These are phyloP conservation scores for Rhinoraja longicauda DNA, from an alignment of 2,797 vertebrate species.

Conservation along the genomic window DNA sequence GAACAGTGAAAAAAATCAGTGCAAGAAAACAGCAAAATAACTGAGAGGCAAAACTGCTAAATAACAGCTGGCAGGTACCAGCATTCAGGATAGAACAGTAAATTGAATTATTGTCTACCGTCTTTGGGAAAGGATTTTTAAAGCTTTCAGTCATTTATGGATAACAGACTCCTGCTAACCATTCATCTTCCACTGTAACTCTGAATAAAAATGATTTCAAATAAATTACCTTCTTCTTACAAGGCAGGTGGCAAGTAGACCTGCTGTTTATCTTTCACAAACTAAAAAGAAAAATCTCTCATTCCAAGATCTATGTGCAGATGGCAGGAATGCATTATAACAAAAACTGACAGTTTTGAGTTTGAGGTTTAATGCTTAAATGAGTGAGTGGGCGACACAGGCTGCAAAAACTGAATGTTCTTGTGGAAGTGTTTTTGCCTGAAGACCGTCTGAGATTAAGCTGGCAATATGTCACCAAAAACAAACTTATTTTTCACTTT, in stretches of 20 bases:
- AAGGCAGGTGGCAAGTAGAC: constrained; percentile 34
- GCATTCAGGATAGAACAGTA: constrained; percentile 33
- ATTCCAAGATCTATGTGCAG: background rate
- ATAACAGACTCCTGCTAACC: constrained; percentile 14
- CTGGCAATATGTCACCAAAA: constrained; percentile 31
- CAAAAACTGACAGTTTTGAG: constrained; percentile 21
- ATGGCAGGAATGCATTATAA: constrained; percentile 21
- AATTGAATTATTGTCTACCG: constrained; percentile 36
- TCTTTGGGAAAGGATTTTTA: background rate
- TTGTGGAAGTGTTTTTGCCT: constrained; percentile 34
- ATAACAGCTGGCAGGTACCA: constrained; percentile 39
- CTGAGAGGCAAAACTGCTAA: constrained; percentile 39
- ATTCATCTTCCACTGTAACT: constrained; percentile 13
- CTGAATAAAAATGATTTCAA: constrained; percentile 34
- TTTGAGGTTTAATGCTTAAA: constrained; percentile 15
- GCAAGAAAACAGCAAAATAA: constrained; percentile 40
- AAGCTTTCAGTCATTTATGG: constrained; percentile 5
- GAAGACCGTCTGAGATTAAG: constrained; percentile 13
- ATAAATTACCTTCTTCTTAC: constrained; percentile 9
- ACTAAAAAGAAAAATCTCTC: constrained; percentile 21
- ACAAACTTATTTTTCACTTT: constrained; percentile 25
- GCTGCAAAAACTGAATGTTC: constrained; percentile 23
- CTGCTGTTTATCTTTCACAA: constrained; percentile 30
- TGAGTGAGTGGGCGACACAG: constrained; percentile 25
- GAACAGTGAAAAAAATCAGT: background rate